These are phyloP conservation scores for Gallinago media DNA, from an alignment of 2,113 vertebrate species.

Conservation along the genomic window DNA sequence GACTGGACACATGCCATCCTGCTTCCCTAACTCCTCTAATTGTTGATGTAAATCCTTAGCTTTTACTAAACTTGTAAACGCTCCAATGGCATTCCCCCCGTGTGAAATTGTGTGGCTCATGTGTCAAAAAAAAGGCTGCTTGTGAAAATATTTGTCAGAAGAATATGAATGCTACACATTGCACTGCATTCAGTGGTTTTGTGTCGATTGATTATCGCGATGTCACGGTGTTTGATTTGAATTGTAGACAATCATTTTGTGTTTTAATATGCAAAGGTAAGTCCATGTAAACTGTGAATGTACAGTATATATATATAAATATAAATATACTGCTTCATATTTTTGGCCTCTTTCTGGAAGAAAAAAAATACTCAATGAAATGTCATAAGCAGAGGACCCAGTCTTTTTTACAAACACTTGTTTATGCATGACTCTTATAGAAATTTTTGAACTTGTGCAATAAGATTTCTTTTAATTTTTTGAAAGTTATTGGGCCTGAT, in stretches of 20 bases:
- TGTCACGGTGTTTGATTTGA: constrained; percentile 76
- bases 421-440: neutral
- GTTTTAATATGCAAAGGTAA: constrained; percentile 78
- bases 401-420: neutral
- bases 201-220: constrained; percentile 68
- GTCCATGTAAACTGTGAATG: constrained; percentile 64
- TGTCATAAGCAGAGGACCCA: neutral
- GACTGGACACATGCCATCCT: constrained; percentile 77
- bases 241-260: constrained; percentile 74
- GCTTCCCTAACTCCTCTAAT: constrained; percentile 76
- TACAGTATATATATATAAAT: constrained; percentile 46
- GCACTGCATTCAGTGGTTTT: constrained; percentile 76
- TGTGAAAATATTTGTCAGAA: constrained; percentile 74
- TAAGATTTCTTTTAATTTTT: neutral
- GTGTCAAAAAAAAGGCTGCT: constrained; percentile 82
- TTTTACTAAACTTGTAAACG: constrained; percentile 76
- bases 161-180: constrained; percentile 77
- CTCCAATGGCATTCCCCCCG: constrained; percentile 71
- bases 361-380: neutral
- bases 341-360: neutral
- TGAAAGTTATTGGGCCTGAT: neutral
- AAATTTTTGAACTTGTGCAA: neutral
- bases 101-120: constrained; percentile 87
- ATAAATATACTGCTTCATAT: neutral
- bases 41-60: constrained; percentile 75